These are phyloP conservation scores for Sturmia bella DNA, from an alignment of 2,888 invertebrate species.

Conservation along the genomic window DNA sequence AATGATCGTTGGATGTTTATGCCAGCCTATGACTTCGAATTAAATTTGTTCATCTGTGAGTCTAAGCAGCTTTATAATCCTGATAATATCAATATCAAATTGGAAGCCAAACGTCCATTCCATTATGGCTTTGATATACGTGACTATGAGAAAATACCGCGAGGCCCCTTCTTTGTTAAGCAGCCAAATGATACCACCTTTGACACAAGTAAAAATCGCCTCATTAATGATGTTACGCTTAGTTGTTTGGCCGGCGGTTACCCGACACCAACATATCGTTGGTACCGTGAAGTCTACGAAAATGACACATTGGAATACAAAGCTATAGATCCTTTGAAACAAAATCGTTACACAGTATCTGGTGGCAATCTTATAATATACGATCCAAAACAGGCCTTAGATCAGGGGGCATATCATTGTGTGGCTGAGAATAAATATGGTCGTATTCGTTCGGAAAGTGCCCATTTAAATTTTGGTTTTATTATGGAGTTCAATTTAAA, in stretches of 20 bases:
- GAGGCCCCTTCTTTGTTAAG: constrained; percentile 93
- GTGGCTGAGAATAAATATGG: constrained; percentile 95
- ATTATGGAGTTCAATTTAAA: constrained; percentile 95
- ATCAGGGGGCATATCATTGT: constrained; percentile 95
- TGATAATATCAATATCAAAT: constrained; percentile 88
- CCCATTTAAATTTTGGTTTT: constrained; percentile 92
- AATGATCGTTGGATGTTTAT: constrained; percentile 92
- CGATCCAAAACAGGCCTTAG: constrained; percentile 89
- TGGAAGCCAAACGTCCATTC: constrained; percentile 90
- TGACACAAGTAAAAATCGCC: constrained; percentile 88
- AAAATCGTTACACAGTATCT: constrained; percentile 91
- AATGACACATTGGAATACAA: constrained; percentile 88
- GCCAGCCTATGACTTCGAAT: constrained; percentile 89
- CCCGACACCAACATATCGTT: constrained; percentile 94
- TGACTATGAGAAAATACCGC: constrained; percentile 90
- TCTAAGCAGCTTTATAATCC: constrained; percentile 78
- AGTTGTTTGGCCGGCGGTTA: constrained; percentile 93
- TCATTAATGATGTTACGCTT: constrained; percentile 88
- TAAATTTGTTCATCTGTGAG: constrained; percentile 93
- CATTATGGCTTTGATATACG: constrained; percentile 92
- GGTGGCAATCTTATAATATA: constrained; percentile 95
- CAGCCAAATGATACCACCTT: constrained; percentile 92
- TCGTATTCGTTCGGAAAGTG: constrained; percentile 92
- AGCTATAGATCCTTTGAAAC: constrained; percentile 89
- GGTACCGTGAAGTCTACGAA: constrained; percentile 94